These are phyloP conservation scores for Boloria euphrosyne DNA, from an alignment of 2,888 invertebrate species.

Conservation along the genomic window DNA sequence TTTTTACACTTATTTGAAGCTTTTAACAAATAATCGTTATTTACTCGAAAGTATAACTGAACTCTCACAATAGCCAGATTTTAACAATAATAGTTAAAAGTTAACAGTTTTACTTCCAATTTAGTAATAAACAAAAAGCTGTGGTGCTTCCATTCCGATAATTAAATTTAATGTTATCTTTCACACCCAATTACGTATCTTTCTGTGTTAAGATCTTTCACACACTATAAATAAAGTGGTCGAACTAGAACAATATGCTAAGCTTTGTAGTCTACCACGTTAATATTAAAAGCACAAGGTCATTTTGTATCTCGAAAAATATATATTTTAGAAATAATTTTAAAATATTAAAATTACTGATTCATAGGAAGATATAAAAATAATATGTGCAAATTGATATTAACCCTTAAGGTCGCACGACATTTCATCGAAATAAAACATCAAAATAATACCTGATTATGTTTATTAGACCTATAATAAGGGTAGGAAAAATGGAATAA, in stretches of 20 bases:
- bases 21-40: background rate
- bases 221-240: constrained; percentile 40
- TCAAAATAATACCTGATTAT: too few species aligned
- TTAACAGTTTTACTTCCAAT: background rate
- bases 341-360: too few species aligned
- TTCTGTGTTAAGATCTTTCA: constrained; percentile 39
- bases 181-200: constrained; percentile 39
- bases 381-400: too few species aligned
- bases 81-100: constrained; percentile 1
- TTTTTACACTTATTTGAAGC: too few species aligned
- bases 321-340: too few species aligned
- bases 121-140: constrained; percentile 6
- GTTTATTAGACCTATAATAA: too few species aligned
- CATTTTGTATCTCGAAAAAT: background rate
- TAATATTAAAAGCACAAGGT: background rate
- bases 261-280: constrained; percentile 2
- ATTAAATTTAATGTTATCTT: constrained; percentile 37
- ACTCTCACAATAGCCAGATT: background rate
- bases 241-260: constrained; percentile 33
- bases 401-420: too few species aligned
- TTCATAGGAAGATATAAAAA: too few species aligned
- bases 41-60: too few species aligned
- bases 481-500: too few species aligned
- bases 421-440: too few species aligned
- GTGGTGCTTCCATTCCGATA: constrained; percentile 28